A percentile compares a stretch with the other conserved stretches of the same genome.
Evolutionary conservation across 2,113 vertebrate species (phyloP).

Genomic region (Siniperca chuatsi): DNA sequence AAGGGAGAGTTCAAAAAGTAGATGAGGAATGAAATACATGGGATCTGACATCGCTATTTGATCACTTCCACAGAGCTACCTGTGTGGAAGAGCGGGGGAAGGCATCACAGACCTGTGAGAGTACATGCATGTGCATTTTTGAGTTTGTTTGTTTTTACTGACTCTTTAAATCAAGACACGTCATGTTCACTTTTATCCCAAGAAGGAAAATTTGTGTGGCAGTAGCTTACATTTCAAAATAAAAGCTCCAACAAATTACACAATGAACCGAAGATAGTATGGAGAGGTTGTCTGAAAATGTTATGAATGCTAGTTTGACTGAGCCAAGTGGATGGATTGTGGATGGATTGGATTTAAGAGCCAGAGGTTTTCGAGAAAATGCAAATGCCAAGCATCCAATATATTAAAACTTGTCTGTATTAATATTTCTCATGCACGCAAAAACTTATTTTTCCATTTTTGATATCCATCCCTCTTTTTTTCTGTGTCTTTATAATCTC

Average conservation of each 20-base stretch:
- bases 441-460: slow-evolving; percentile 5
- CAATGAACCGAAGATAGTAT: not conserved
- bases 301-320: too few species aligned
- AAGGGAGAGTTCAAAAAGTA: slow-evolving; percentile 48
- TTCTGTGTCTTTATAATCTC: slow-evolving; percentile 3
- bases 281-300: not conserved
- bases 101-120: not conserved
- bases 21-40: slow-evolving; percentile 49
- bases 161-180: not conserved
- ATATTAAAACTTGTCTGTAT: not conserved
- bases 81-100: slow-evolving; percentile 44
- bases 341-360: too few species aligned
- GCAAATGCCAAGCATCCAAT: too few species aligned
- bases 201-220: not conserved
- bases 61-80: slow-evolving; percentile 63
- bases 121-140: not conserved
- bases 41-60: slow-evolving; percentile 52
- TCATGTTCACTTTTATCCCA: not conserved
- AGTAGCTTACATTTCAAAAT: slow-evolving; percentile 22
- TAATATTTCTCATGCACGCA: not conserved
- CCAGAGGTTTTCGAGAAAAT: too few species aligned
- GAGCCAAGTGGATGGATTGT: too few species aligned
- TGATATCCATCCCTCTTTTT: not conserved
- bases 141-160: slow-evolving; percentile 1
- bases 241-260: slow-evolving; percentile 1